Evolutionary conservation across 2,888 invertebrate genomes (phyloP).

Genomic region (Leucoptera coffeella): DNA sequence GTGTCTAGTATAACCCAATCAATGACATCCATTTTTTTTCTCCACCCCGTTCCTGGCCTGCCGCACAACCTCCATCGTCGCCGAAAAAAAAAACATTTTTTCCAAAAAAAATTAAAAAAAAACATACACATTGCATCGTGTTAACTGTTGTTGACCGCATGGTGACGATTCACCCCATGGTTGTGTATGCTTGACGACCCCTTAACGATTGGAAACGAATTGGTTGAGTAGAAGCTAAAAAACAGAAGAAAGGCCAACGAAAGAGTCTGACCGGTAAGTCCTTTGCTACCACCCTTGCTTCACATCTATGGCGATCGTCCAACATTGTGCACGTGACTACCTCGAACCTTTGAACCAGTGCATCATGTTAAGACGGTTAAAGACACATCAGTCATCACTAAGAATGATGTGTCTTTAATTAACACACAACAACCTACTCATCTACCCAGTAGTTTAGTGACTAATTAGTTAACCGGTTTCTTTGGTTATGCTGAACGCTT

Average conservation of each 20-base stretch:
- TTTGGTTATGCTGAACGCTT: too few species aligned
- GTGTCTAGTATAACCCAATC: constrained; percentile 47
- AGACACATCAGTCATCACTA: too few species aligned
- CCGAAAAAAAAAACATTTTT: constrained; percentile 15
- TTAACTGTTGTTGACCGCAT: constrained; percentile 49
- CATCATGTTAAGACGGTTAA: too few species aligned
- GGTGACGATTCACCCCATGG: constrained; percentile 43
- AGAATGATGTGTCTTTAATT: too few species aligned
- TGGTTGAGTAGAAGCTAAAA: constrained; percentile 96
- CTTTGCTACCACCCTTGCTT: constrained; percentile 45
- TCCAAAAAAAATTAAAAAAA: constrained; percentile 13
- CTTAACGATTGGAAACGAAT: too few species aligned
- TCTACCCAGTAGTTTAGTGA: too few species aligned
- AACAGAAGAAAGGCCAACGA: constrained; percentile 64
- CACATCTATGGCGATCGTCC: too few species aligned
- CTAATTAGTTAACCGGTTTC: too few species aligned
- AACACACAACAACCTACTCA: too few species aligned
- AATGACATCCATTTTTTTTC: constrained; percentile 50
- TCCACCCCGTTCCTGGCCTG: constrained; percentile 40
- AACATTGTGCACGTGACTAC: too few species aligned
- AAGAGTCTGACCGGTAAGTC: constrained; percentile 86
- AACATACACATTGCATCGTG: constrained; percentile 48
- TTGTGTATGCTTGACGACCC: constrained; percentile 47
- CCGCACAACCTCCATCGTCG: constrained; percentile 45
- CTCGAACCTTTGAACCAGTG: too few species aligned